Percentiles rank a stretch among this genome's conserved stretches.
Conservation (phyloP, 23 tunicate genomes). For the Trididemnum clinides region DNA sequence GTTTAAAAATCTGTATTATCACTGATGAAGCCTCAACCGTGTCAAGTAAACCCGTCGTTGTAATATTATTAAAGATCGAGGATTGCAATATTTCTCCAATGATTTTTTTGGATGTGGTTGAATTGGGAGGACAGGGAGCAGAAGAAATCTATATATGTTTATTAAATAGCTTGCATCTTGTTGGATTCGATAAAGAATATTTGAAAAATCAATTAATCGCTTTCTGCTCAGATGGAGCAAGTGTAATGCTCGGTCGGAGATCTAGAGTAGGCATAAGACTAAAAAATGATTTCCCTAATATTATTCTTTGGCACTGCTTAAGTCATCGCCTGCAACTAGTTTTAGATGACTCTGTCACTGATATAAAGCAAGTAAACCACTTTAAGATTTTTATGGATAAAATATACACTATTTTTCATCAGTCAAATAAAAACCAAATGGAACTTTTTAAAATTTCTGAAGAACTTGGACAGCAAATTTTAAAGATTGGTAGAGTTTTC, state of each 20-base stretch:
- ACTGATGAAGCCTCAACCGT: slow-evolving; percentile 63
- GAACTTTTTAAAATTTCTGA: slow-evolving; percentile 47
- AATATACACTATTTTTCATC: slow-evolving; percentile 37
- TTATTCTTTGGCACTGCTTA: slow-evolving; percentile 54
- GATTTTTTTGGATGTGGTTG: slow-evolving; percentile 59
- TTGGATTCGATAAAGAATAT: slow-evolving; percentile 54
- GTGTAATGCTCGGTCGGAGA: slow-evolving; percentile 51
- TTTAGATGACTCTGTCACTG: slow-evolving; percentile 44
- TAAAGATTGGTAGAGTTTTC: slow-evolving; percentile 50
- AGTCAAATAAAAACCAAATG: slow-evolving; percentile 49
- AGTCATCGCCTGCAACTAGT: slow-evolving; percentile 47
- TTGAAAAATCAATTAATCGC: slow-evolving; percentile 44
- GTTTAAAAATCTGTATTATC: slow-evolving; percentile 50
- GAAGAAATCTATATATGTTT: slow-evolving; percentile 47
- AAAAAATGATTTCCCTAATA: slow-evolving; percentile 43
- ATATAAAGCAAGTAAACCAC: slow-evolving; percentile 44
- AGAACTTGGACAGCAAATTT: slow-evolving; percentile 49
- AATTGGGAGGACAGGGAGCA: slow-evolving; percentile 53
- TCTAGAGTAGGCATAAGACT: slow-evolving; percentile 50
- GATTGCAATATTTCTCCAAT: slow-evolving; percentile 54
- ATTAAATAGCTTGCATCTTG: slow-evolving; percentile 50
- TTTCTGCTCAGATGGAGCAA: slow-evolving; percentile 66
- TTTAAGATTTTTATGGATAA: slow-evolving; percentile 42
- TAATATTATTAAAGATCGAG: slow-evolving; percentile 47
- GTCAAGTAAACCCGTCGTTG: slow-evolving; percentile 45